Conservation (phyloP, 2,113 vertebrate species). For the Macroglossus sobrinus region DNA sequence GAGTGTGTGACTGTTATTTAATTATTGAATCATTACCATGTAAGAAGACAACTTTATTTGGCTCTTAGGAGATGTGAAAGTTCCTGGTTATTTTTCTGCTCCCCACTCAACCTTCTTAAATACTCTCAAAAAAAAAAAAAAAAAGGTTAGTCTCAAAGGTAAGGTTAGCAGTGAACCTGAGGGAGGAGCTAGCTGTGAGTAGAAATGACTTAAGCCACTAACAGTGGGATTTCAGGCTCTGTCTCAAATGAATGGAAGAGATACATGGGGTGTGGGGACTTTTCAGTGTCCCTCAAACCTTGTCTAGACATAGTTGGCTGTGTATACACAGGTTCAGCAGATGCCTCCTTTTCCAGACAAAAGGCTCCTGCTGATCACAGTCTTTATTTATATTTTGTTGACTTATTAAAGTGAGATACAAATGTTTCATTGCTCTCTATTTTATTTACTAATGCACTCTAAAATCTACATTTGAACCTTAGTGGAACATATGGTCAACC, state of each 20-base stretch:
- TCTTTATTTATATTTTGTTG: constrained; percentile 46
- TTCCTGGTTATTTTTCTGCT: background rate
- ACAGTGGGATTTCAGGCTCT: background rate
- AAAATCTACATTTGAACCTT: constrained; percentile 6
- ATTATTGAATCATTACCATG: background rate
- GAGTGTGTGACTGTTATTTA: background rate
- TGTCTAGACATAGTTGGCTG: background rate
- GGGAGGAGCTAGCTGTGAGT: background rate
- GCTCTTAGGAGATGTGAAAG: background rate
- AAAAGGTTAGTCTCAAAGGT: background rate
- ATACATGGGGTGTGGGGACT: background rate
- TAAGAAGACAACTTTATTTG: background rate
- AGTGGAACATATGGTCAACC: constrained; percentile 17
- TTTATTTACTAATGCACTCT: constrained; percentile 52
- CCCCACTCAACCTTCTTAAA: background rate
- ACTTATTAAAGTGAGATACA: constrained; percentile 53
- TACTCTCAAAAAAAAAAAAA: background rate
- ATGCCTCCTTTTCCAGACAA: background rate
- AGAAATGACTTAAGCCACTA: background rate
- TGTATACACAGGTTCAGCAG: background rate
- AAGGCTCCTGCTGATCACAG: background rate
- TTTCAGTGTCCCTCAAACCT: background rate
- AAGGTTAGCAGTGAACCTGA: background rate
- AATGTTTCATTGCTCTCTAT: constrained; percentile 56
- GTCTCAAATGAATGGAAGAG: background rate